Conservation (phyloP, 2,888 invertebrate genomes). For the Cistogaster globosa region DNA sequence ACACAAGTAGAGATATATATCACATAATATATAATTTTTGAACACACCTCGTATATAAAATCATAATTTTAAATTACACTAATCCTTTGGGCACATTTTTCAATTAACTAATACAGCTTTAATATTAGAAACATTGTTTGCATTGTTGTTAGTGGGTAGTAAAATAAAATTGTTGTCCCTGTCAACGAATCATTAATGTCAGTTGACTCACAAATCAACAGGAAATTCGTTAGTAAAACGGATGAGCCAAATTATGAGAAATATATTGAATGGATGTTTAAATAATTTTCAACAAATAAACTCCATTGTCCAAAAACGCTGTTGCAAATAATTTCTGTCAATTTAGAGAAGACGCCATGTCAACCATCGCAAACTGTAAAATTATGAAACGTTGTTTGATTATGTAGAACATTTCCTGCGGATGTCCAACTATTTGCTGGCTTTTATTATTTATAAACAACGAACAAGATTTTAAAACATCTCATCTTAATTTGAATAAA, state of each 20-base stretch:
- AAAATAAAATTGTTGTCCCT: slow-evolving; percentile 44
- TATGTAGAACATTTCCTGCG: slow-evolving; percentile 36
- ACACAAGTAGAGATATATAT: too few relatives aligned
- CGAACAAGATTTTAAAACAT: slow-evolving; percentile 59
- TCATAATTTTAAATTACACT: slow-evolving; percentile 21
- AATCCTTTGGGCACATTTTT: slow-evolving; percentile 72
- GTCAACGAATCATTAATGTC: slow-evolving; percentile 42
- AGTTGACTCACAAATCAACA: slow-evolving; percentile 73
- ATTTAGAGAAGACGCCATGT: background rate
- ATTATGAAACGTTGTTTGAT: slow-evolving; percentile 23
- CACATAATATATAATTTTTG: too few relatives aligned
- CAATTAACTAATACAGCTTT: slow-evolving; percentile 72
- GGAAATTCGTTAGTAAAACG: slow-evolving; percentile 74
- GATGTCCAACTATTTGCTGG: slow-evolving; percentile 36
- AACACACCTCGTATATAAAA: too few relatives aligned
- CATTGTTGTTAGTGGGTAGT: slow-evolving; percentile 49
- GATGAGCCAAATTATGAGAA: slow-evolving; percentile 62
- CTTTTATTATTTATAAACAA: slow-evolving; percentile 37
- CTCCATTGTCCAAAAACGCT: slow-evolving; percentile 55
- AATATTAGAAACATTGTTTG: slow-evolving; percentile 70
- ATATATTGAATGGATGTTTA: slow-evolving; percentile 4
- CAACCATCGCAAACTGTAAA: background rate
- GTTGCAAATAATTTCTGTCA: slow-evolving; percentile 33
- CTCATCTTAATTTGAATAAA: slow-evolving; percentile 73
- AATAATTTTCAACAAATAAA: slow-evolving; percentile 48